Evolutionary conservation across 2,888 invertebrate genomes (phyloP), one percentile per base, ranked within the genome.

Genomic region (Amorpha juglandis): DNA sequence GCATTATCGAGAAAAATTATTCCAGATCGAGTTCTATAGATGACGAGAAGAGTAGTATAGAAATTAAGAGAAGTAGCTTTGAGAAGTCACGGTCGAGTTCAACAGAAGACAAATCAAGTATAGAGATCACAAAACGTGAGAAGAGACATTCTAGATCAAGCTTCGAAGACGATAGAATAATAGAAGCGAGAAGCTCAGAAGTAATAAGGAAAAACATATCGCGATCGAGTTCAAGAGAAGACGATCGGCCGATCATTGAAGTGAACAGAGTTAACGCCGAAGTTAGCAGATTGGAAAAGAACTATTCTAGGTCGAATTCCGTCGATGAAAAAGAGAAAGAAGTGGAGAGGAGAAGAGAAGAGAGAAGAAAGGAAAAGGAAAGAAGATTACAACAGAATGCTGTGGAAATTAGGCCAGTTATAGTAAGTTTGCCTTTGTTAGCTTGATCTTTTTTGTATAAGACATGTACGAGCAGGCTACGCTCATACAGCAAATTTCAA

Each of bases 371-470:
- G 70, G 78, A 74, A 70, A 83, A 66, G 12, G 81, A 81, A 58
- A 78, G 81, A 48, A 75, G 79, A 70, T 70, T 77, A 65, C 83
- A 81, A 68, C 83, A 83, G 70, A 91, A 83, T 70, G 78, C 83
- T 12, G 84, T 91, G 0, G 90, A 89, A 72, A 87, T 90, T 8
- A 86, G 87, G 75, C 87, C 92, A 62, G 82, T 88, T 65, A 83
- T 87, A 77, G 92, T 92, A 68, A 89, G 89, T 78, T 47, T 9
- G 6, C 67, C 58, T 14, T 48, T 21, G 1, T 50, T 21, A 51
- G 33, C 48, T 45, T 38, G 65, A 35, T 16, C 50, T 0, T 7
- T 16, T 19, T n/a, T n/a, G n/a, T n/a, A n/a, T n/a, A n/a, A n/a
- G n/a, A n/a, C n/a, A n/a, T n/a, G n/a, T n/a, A n/a, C n/a, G n/a